These are phyloP conservation scores for Gulo gulo DNA, from an alignment of 2,113 vertebrate species.

Conservation along the genomic window DNA sequence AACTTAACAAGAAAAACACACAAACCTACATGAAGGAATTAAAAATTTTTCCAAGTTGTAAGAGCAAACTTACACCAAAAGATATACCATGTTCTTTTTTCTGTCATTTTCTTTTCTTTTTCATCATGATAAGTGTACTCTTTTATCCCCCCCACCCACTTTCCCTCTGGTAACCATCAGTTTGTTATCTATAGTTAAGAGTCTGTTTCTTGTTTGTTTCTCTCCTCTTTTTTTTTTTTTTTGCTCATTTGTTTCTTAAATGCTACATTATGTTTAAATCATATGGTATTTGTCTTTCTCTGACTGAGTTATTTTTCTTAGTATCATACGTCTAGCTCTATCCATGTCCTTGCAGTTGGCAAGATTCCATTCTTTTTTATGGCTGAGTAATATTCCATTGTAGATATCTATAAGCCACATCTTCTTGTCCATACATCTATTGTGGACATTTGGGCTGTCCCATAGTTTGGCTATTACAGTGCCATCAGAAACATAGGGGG, in stretches of 20 bases:
- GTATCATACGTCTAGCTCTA: neutral
- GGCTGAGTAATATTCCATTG: neutral
- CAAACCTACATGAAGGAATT: neutral
- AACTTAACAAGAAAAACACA: neutral
- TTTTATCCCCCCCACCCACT: neutral
- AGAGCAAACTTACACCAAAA: neutral
- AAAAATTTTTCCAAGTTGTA: neutral
- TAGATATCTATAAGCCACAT: neutral
- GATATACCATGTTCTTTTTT: neutral
- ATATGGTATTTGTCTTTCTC: neutral
- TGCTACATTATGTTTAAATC: neutral
- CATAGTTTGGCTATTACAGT: neutral
- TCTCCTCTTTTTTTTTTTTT: no score
- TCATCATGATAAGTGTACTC: neutral
- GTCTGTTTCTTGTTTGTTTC: neutral
- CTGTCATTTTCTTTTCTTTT: neutral
- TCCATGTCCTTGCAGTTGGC: neutral
- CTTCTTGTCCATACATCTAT: neutral
- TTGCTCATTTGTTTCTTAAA: neutral
- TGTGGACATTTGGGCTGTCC: neutral
- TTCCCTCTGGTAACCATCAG: neutral
- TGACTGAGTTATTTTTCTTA: neutral
- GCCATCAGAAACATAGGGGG: neutral
- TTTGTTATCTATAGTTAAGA: neutral
- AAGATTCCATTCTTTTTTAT: neutral